Base-by-base conservation (phyloP, 2,888 invertebrate genomes). In the Peribatodes rhomboidaria region DNA sequence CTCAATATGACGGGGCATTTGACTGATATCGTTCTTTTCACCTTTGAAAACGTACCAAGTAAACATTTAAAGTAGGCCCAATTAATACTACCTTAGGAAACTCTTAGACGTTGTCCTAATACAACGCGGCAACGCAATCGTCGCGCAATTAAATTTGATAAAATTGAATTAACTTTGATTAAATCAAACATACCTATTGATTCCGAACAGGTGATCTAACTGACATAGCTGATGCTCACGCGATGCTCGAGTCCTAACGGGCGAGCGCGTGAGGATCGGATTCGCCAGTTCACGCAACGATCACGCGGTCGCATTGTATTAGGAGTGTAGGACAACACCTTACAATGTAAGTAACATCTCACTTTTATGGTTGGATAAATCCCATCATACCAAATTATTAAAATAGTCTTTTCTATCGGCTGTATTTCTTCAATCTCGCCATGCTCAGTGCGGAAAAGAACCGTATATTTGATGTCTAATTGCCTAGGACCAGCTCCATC, bases 321-420 rank as follows among this genome's bases (percentile, higher is more conserved):
- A n/a, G n/a, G n/a, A n/a, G n/a, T n/a, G n/a, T n/a, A n/a, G n/a
- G n/a, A n/a, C n/a, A n/a, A n/a, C n/a, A n/a, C n/a, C n/a, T 35
- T 11, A 11, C 22, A 31, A 33, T 42, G 55, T 59, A 18, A 9
- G n/a, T n/a, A n/a, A n/a, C n/a, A n/a, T 61, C 71, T 33, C 54
- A 90, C 93, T 89, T 91, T 87, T 2, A 90, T 75, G 2, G 86
- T 92, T 27, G 93, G 92, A 72, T 91, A 92, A 68, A 92, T 90
- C 4, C 92, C 92, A 62, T 92, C 92, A 59, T 92, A 93, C 90
- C 90, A 93, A 56, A 93, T 67, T n/a, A 67, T 83, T 66, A 87
- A 88, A 64, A 93, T 89, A 0, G 79, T 86, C 66, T 86, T 89
- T n/a, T 47, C 75, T 1, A 88, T 74, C 0, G 92, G 90, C 60